Percentiles rank a stretch among this genome's conserved stretches.
Conservation (phyloP, 2,797 vertebrate species). For the Phrynocephalus forsythii region DNA sequence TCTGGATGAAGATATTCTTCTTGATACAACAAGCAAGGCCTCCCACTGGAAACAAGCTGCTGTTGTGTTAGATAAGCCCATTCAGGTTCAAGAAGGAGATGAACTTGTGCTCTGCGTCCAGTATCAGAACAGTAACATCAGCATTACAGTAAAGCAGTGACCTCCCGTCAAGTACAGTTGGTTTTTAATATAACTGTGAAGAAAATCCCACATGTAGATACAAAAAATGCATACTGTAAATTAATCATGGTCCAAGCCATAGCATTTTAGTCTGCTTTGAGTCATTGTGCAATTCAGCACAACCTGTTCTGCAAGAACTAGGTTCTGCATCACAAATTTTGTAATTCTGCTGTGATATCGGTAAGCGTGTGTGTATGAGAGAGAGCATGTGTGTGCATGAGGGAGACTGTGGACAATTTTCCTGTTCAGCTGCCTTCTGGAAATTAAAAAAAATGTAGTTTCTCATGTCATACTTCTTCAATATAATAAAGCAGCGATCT, state of each 20-base stretch:
- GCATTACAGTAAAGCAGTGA: conserved; percentile 83
- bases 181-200: neutral
- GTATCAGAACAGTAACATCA: conserved; percentile 93
- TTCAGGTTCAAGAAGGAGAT: conserved; percentile 84
- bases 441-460: neutral
- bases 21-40: conserved; percentile 87
- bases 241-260: neutral
- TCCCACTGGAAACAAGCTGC: conserved; percentile 99
- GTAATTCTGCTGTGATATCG: neutral
- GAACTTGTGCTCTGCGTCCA: conserved; percentile 85
- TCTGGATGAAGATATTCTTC: conserved; percentile 84
- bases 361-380: neutral
- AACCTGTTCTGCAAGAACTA: neutral
- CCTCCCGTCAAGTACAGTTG: neutral
- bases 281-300: neutral
- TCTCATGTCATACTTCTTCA: neutral
- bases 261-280: neutral
- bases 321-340: neutral
- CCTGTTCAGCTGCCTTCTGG: neutral
- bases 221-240: neutral
- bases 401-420: neutral
- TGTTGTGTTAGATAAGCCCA: conserved; percentile 87
- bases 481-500: neutral
- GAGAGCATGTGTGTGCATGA: neutral
- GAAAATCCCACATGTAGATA: neutral